These are phyloP conservation scores for Coelopa frigida DNA, from an alignment of 1,140 invertebrate genomes.

Conservation along the genomic window DNA sequence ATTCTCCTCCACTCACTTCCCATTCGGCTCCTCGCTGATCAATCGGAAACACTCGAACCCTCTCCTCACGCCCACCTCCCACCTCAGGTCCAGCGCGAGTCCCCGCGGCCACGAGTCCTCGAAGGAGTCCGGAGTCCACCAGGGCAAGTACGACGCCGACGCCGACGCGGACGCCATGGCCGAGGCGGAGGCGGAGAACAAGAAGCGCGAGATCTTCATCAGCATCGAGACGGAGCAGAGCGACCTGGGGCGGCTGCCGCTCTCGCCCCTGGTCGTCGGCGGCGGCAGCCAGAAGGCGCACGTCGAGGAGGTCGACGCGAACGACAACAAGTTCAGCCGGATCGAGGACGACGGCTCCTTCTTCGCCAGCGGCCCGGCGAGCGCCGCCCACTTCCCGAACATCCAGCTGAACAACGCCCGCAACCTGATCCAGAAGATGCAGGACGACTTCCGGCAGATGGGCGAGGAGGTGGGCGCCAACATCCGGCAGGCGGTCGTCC, in stretches of 20 bases:
- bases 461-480: slow-evolving; percentile 24
- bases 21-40: not conserved
- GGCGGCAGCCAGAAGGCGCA: slow-evolving; percentile 32
- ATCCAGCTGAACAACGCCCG: slow-evolving; percentile 40
- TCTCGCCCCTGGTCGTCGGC: slow-evolving; percentile 32
- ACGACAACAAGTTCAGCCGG: slow-evolving; percentile 38
- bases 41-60: not conserved
- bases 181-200: slow-evolving; percentile 21
- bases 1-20: slow-evolving; percentile 1
- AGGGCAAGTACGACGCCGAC: too few relatives aligned
- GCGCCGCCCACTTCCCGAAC: slow-evolving; percentile 24
- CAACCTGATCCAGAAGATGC: slow-evolving; percentile 35
- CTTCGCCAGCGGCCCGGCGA: slow-evolving; percentile 16
- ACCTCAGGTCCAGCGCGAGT: slow-evolving; percentile 4
- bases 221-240: slow-evolving; percentile 42
- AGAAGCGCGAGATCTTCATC: slow-evolving; percentile 41
- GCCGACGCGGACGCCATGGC: not conserved
- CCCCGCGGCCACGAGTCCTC: too few relatives aligned
- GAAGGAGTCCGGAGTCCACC: too few relatives aligned
- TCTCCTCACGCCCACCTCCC: slow-evolving; percentile 1
- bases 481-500: slow-evolving; percentile 18
- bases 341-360: slow-evolving; percentile 40
- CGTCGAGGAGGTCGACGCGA: slow-evolving; percentile 35
- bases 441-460: slow-evolving; percentile 30
- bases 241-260: slow-evolving; percentile 28